Evolutionary conservation across 1,140 invertebrate species (phyloP).

Genomic region (Homarus americanus): DNA sequence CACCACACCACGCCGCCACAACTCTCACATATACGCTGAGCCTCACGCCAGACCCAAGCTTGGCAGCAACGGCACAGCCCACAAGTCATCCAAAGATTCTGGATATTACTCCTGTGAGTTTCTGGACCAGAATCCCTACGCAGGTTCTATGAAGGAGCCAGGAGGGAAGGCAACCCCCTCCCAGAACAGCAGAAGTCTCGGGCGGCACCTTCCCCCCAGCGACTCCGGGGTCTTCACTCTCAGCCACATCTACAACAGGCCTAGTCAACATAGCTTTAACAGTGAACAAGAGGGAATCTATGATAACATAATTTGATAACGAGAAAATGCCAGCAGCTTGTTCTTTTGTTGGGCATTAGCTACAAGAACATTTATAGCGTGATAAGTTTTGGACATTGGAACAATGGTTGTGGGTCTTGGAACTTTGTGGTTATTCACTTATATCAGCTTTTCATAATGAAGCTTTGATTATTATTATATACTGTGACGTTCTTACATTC

Average conservation of each 20-base stretch:
- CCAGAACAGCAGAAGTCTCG: slow-evolving; percentile 46
- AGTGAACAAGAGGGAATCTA: slow-evolving; percentile 70
- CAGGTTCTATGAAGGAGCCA: slow-evolving; percentile 60
- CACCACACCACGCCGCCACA: slow-evolving; percentile 39
- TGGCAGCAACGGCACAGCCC: slow-evolving; percentile 44
- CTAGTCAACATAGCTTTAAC: slow-evolving; percentile 45
- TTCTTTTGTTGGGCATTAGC: slow-evolving; percentile 24
- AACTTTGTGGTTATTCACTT: slow-evolving; percentile 36
- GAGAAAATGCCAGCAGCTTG: neutral
- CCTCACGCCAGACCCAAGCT: slow-evolving; percentile 49
- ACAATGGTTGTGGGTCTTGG: neutral
- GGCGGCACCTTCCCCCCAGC: slow-evolving; percentile 52
- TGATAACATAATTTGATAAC: slow-evolving; percentile 73
- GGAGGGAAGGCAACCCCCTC: slow-evolving; percentile 12
- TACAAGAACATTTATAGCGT: neutral
- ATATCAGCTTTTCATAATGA: slow-evolving; percentile 48
- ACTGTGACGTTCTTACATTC: slow-evolving; percentile 47
- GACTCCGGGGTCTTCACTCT: slow-evolving; percentile 73
- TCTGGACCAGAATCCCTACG: slow-evolving; percentile 68
- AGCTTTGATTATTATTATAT: slow-evolving; percentile 46
- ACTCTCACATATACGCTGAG: slow-evolving; percentile 59
- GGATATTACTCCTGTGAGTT: slow-evolving; percentile 74
- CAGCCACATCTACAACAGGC: slow-evolving; percentile 66
- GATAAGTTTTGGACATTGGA: slow-evolving; percentile 5
- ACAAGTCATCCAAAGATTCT: slow-evolving; percentile 70